Percentiles rank a stretch among this genome's conserved stretches.
These are phyloP conservation scores for Zingel zingel DNA, from an alignment of 2,113 vertebrate species.

Conservation along the genomic window DNA sequence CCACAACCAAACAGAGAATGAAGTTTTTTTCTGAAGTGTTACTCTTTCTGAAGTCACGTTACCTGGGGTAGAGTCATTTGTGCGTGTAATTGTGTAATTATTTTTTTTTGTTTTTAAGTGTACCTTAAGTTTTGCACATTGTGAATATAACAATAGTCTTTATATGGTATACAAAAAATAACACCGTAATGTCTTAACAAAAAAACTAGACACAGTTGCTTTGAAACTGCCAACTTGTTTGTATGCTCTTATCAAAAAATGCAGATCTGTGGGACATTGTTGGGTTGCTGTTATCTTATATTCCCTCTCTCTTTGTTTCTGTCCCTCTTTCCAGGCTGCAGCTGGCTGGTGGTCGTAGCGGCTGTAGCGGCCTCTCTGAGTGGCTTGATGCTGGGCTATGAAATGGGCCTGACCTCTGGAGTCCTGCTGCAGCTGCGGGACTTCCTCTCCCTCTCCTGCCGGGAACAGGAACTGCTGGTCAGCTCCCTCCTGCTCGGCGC, in stretches of 20 bases:
- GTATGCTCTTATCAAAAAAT: background rate
- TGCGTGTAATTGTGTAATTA: background rate
- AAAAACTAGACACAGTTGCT: background rate
- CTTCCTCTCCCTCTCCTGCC: slow-evolving; percentile 88
- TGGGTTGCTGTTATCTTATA: background rate
- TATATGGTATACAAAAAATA: too few species aligned
- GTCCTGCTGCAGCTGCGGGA: slow-evolving; percentile 92
- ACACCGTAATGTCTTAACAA: background rate
- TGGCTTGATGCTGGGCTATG: slow-evolving; percentile 95
- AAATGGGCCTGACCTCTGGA: slow-evolving; percentile 93
- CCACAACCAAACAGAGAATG: too few species aligned
- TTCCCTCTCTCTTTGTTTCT: background rate
- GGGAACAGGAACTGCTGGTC: slow-evolving; percentile 92
- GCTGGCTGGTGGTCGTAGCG: slow-evolving; percentile 87
- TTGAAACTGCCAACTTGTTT: background rate
- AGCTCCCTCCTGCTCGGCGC: slow-evolving; percentile 93
- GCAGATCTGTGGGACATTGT: background rate
- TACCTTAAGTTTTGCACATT: background rate
- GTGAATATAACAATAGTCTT: background rate
- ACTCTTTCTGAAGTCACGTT: background rate
- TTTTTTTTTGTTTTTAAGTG: background rate
- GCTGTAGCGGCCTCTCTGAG: slow-evolving; percentile 90
- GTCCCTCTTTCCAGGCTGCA: slow-evolving; percentile 82
- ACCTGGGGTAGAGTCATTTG: too few species aligned
- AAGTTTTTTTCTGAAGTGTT: too few species aligned